These are phyloP conservation scores for Pinna nobilis DNA, from an alignment of 1,140 invertebrate species.

Conservation along the genomic window DNA sequence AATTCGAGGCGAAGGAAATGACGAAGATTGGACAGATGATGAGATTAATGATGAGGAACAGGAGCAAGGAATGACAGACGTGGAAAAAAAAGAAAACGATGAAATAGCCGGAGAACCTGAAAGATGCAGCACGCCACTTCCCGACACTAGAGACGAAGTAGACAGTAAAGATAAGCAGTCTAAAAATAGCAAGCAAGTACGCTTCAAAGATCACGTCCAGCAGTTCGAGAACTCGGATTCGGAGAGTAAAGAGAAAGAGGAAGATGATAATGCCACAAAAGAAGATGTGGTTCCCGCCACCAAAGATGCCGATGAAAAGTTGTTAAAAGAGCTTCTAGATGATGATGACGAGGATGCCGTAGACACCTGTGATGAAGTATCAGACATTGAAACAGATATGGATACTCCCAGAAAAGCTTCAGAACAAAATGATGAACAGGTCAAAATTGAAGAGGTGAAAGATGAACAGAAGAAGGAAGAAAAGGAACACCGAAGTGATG, in stretches of 20 bases:
- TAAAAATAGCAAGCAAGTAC: neutral
- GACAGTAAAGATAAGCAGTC: constrained; percentile 2
- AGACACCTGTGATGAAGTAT: constrained; percentile 60
- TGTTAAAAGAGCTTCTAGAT: constrained; percentile 1
- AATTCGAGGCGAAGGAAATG: constrained; percentile 19
- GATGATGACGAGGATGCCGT: constrained; percentile 24
- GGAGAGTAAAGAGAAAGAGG: neutral
- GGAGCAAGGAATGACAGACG: neutral
- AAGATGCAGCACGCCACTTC: neutral
- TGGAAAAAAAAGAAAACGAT: neutral
- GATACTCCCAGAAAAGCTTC: constrained; percentile 42
- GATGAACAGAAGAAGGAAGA: constrained; percentile 9
- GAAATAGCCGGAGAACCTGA: neutral
- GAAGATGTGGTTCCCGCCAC: neutral
- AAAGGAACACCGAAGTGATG: too few species aligned
- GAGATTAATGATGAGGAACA: too few species aligned
- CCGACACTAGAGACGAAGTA: neutral
- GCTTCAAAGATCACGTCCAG: neutral
- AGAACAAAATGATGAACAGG: constrained; percentile 19
- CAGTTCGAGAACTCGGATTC: constrained; percentile 3
- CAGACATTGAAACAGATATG: constrained; percentile 55
- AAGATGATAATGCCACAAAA: constrained; percentile 1
- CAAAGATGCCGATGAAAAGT: neutral
- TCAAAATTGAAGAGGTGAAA: constrained; percentile 14
- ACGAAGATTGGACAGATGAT: constrained; percentile 15